Evolutionary conservation across 1,140 invertebrate species (phyloP).

Genomic region (Trialeurodes vaporariorum): DNA sequence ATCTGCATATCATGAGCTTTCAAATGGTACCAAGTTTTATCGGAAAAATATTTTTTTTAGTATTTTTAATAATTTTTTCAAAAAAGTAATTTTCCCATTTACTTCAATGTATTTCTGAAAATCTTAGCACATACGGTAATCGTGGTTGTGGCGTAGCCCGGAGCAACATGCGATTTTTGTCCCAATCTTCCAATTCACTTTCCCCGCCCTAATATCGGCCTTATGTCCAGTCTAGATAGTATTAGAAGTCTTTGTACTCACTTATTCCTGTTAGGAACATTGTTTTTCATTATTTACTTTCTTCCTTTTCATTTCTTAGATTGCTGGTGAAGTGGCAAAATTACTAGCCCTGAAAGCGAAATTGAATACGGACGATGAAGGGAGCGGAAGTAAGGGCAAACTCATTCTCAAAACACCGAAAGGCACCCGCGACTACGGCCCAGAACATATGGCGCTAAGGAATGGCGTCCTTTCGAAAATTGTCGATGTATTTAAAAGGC

Average conservation of each 20-base stretch:
- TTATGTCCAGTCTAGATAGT: not conserved
- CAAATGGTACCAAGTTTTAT: no score
- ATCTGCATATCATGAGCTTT: no score
- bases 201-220: not conserved
- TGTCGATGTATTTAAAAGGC: constrained; percentile 80
- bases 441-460: constrained; percentile 87
- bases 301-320: constrained; percentile 4
- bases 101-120: no score
- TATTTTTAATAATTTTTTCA: no score
- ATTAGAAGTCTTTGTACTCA: not conserved
- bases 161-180: not conserved
- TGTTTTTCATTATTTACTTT: no score
- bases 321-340: not conserved
- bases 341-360: not conserved
- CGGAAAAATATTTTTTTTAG: no score
- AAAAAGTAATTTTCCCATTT: no score
- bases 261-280: no score
- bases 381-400: not conserved
- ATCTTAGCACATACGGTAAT: no score
- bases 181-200: not conserved
- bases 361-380: not conserved
- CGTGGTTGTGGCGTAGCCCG: no score
- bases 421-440: constrained; percentile 91
- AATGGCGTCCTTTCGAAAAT: constrained; percentile 84
- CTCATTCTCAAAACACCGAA: constrained; percentile 71